Evolutionary conservation across 2,888 invertebrate genomes (phyloP).

Genomic region (Aphodius sticticus): DNA sequence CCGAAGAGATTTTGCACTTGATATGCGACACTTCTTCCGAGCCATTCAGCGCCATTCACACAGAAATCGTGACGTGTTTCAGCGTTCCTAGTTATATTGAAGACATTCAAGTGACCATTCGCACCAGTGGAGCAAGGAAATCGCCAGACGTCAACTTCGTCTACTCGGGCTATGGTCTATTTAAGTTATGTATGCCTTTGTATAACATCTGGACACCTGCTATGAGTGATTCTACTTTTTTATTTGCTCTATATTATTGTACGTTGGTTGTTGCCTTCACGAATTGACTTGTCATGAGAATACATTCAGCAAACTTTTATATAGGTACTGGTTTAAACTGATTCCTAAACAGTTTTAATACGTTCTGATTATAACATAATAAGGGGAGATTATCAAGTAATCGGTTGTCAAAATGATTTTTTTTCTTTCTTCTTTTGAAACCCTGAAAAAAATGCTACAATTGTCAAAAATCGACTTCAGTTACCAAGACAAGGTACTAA

Average conservation of each 20-base stretch:
- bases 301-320: background rate
- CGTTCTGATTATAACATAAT: too few relatives aligned
- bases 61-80: slow-evolving; percentile 22
- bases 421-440: too few relatives aligned
- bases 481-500: too few relatives aligned
- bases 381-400: too few relatives aligned
- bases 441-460: too few relatives aligned
- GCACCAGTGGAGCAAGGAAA: slow-evolving; percentile 13
- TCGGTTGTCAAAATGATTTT: too few relatives aligned
- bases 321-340: background rate
- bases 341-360: too few relatives aligned
- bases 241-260: background rate
- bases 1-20: slow-evolving; percentile 23
- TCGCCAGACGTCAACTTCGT: background rate
- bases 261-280: background rate
- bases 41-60: slow-evolving; percentile 24
- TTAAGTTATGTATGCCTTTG: background rate
- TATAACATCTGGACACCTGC: background rate
- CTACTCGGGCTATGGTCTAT: background rate
- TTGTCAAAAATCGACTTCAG: too few relatives aligned
- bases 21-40: slow-evolving; percentile 26
- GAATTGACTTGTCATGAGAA: background rate
- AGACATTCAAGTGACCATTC: slow-evolving; percentile 13
- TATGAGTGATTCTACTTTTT: background rate
- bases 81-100: slow-evolving; percentile 18